Evolutionary conservation across 1,140 invertebrate species (phyloP).

Genomic region (Venustaconcha ellipsiformis): DNA sequence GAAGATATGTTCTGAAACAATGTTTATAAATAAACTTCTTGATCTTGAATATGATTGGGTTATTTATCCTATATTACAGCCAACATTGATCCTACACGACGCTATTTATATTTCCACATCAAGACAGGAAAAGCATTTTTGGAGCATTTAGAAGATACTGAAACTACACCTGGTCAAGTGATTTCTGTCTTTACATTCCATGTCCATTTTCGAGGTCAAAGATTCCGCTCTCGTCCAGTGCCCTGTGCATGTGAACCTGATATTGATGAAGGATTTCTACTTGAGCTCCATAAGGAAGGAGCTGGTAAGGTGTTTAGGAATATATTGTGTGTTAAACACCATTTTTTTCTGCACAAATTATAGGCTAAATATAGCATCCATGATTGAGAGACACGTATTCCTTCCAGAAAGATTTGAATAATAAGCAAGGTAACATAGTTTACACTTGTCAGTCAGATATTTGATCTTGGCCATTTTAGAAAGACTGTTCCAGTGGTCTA

Average conservation of each 20-base stretch:
- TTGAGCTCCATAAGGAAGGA: constrained; percentile 66
- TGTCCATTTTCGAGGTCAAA: constrained; percentile 65
- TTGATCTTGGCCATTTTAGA: no score
- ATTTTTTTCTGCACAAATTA: background rate
- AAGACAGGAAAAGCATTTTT: constrained; percentile 64
- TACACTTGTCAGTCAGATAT: no score
- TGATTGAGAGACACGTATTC: no score
- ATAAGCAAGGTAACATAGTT: no score
- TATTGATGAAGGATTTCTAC: constrained; percentile 66
- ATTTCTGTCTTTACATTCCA: constrained; percentile 63
- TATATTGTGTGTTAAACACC: no score
- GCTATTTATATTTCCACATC: constrained; percentile 63
- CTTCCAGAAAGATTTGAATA: no score
- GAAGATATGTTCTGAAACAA: background rate
- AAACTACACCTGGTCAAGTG: constrained; percentile 57
- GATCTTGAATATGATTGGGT: background rate
- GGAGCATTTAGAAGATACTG: constrained; percentile 61
- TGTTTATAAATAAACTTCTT: background rate
- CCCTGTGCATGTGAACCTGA: constrained; percentile 67
- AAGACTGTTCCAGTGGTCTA: no score
- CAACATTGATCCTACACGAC: constrained; percentile 63
- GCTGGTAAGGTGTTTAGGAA: constrained; percentile 38
- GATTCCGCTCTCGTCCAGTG: constrained; percentile 65
- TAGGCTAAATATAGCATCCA: background rate
- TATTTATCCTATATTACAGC: constrained; percentile 46